Evolutionary conservation across 2,888 invertebrate genomes (phyloP).

Genomic region (Epinotia nisella): DNA sequence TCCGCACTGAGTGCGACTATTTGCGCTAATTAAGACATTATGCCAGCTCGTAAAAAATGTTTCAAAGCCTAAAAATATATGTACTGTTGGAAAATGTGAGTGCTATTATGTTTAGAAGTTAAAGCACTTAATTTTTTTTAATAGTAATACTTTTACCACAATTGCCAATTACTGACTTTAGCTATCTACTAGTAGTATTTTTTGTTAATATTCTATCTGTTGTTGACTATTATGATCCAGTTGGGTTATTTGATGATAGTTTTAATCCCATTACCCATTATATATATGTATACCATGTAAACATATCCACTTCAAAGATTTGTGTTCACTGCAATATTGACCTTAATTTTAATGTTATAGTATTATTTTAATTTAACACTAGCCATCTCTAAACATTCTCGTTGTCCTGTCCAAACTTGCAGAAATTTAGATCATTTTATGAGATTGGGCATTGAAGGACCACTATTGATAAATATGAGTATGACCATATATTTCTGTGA

Average conservation of each 20-base stretch:
- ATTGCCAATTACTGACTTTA: not conserved
- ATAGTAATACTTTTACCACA: too few relatives aligned
- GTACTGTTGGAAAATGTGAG: not conserved
- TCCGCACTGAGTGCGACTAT: conserved; percentile 4
- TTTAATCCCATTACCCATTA: not conserved
- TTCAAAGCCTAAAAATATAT: not conserved
- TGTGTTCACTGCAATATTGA: not conserved
- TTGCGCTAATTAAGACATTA: conserved; percentile 29
- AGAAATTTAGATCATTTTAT: too few relatives aligned
- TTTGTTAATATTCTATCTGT: too few relatives aligned
- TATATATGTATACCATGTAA: not conserved
- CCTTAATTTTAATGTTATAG: not conserved
- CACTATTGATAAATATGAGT: too few relatives aligned
- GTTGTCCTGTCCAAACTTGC: too few relatives aligned
- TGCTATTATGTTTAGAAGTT: not conserved
- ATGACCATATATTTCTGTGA: too few relatives aligned
- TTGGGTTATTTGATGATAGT: not conserved
- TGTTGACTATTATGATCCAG: too few relatives aligned
- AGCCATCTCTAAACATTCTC: not conserved
- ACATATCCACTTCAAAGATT: not conserved
- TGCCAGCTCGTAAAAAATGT: not conserved
- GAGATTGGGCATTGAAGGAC: too few relatives aligned
- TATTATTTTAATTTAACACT: not conserved
- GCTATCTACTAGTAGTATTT: too few relatives aligned
- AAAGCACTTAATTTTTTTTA: not conserved